phyloP scores from a whole-genome alignment of 1,140 invertebrate species.

The Zaprionus taronus region DNA sequence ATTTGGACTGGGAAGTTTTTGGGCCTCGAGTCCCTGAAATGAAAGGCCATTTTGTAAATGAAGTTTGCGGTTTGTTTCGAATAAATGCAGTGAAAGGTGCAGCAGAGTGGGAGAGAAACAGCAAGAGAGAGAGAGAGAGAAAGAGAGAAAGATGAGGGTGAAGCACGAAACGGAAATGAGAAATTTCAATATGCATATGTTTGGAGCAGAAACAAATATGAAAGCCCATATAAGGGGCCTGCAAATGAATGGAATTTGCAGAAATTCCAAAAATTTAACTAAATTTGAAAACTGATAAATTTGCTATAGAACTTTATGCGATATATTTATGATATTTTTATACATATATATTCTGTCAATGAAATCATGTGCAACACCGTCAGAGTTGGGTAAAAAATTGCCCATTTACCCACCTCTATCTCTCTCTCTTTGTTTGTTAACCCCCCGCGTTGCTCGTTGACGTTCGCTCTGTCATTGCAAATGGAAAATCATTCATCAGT shows the following conservation, averaged over 20 bases:
- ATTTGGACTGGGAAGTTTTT: constrained; percentile 8
- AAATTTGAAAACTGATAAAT: constrained; percentile 1
- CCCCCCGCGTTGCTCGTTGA: not conserved
- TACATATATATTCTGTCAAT: not conserved
- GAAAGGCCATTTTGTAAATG: constrained; percentile 49
- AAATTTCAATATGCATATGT: constrained; percentile 35
- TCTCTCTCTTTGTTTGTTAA: not conserved
- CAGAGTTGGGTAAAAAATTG: not conserved
- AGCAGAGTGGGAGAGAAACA: not conserved
- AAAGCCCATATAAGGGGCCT: not conserved
- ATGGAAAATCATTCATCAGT: constrained; percentile 35
- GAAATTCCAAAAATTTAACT: not conserved
- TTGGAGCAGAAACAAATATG: not conserved
- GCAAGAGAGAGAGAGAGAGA: not conserved
- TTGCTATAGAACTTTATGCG: not conserved
- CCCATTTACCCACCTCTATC: not conserved
- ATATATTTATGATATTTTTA: not conserved
- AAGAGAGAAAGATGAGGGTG: not conserved
- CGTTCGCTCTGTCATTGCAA: constrained; percentile 19
- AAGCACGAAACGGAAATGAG: constrained; percentile 30
- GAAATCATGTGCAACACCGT: too few relatives aligned
- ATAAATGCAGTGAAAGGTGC: not conserved
- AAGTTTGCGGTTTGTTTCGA: constrained; percentile 48
- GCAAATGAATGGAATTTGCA: not conserved
- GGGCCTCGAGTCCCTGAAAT: constrained; percentile 7